Evolutionary conservation across 2,888 invertebrate genomes (phyloP), one percentile per base, ranked within the genome.

Genomic region (Caenorhabditis virilis): DNA sequence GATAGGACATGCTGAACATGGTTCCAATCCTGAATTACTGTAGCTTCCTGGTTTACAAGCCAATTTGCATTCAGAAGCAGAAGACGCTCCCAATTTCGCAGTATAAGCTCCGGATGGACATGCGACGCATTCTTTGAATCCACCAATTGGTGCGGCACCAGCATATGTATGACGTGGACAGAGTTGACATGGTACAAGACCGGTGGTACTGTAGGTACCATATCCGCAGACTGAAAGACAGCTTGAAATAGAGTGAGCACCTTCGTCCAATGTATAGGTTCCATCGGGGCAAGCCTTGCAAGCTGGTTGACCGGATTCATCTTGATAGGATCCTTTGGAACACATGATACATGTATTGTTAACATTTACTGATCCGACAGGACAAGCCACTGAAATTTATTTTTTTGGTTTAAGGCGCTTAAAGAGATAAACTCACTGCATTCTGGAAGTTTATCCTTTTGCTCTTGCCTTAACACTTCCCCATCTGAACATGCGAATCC

Each of bases 161-260:
- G 79, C 67, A 84, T 89, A 95, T 65, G 93, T 93, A 84, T 95
- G 93, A 73, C 92, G 88, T 1, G 94, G 92, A 85, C 95, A 95
- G 84, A 94, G 93, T 60, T 93, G 86, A 82, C 95, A 95, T 22
- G 95, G 93, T 6, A 94, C 93, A 74, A 95, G 87, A 43, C 94
- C 94, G 16, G 93, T 93, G 18, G 93, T 92, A 1, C 93, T 94
- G 84, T 93, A 95, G 22, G 94, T 95, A 60, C 95, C 95, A 82
- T 90, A 93, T 20, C 95, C 95, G 82, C 95, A 95, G 13, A 94
- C 93, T 1, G 95, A 83, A 5, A 79, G 46, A 53, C 82, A 82
- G 13, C 74, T 61, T 23, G 52, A 56, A 3, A 62, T 45, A 2
- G 62, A 50, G 35, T 88, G 88, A 0, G 91, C 91, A 83, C 95